phyloP scores from a whole-genome alignment of 2,797 vertebrate genomes.

The Darevskia nairensis region DNA sequence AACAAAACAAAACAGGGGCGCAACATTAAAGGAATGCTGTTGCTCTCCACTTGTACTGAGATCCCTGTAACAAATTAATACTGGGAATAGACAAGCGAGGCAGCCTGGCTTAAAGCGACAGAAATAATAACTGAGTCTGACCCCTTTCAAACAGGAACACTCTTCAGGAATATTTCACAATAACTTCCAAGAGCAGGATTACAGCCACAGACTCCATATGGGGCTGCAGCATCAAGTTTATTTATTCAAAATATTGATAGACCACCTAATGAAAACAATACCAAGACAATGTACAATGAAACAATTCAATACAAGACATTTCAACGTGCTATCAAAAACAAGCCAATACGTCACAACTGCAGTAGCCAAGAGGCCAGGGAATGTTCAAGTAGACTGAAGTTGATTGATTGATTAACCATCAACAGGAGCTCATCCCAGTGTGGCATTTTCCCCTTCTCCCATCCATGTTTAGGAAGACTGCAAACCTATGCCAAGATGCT shows the following conservation, averaged over 20 bases:
- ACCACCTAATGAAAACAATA: too few relatives aligned
- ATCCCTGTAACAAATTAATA: neutral
- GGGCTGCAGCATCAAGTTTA: too few relatives aligned
- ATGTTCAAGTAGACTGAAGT: too few relatives aligned
- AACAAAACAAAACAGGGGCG: neutral
- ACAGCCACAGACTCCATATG: too few relatives aligned
- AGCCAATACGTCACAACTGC: too few relatives aligned
- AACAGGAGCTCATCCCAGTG: too few relatives aligned
- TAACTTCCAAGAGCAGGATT: neutral
- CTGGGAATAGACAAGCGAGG: neutral
- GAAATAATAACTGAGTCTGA: neutral
- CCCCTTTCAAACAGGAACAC: neutral
- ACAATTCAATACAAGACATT: too few relatives aligned
- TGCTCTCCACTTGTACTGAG: neutral
- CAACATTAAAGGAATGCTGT: neutral
- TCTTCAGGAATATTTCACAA: neutral
- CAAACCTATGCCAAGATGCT: neutral
- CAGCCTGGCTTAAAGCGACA: neutral
- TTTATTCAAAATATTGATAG: too few relatives aligned
- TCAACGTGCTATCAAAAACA: too few relatives aligned
- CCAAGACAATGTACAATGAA: too few relatives aligned
- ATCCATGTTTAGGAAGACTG: neutral
- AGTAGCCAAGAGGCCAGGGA: too few relatives aligned
- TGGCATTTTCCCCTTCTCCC: neutral
- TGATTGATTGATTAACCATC: too few relatives aligned